phyloP scores from a whole-genome alignment of 37 sponge, comb jelly and placozoan species.

The Cliona cf. orientalis region DNA sequence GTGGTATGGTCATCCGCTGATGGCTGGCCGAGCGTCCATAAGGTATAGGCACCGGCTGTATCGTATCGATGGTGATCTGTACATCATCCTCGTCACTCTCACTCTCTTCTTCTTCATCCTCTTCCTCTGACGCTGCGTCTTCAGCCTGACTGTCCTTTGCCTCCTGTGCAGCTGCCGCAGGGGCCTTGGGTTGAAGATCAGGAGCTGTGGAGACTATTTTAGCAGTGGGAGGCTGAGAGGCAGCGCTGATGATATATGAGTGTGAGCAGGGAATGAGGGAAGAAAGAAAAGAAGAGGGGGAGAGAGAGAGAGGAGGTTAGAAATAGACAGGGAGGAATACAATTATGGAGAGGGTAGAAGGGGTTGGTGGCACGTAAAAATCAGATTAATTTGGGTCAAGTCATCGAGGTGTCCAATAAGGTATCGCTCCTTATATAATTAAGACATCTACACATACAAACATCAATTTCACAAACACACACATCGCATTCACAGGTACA shows the following conservation, averaged over 20 bases:
- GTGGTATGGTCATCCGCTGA: neutral
- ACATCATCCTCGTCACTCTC: conserved; percentile 85
- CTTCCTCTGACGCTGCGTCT: conserved; percentile 14
- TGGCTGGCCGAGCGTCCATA: conserved; percentile 21
- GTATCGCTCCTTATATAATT: no score
- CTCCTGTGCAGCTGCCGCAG: neutral
- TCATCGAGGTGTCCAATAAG: neutral
- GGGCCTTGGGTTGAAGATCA: conserved; percentile 37
- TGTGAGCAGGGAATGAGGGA: no score
- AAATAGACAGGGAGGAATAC: no score
- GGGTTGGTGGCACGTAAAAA: no score
- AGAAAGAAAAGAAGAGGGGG: no score
- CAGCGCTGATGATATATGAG: neutral
- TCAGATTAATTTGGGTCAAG: no score
- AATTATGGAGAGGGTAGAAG: no score
- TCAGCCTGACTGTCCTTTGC: conserved; percentile 5
- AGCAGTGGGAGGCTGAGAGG: conserved; percentile 9
- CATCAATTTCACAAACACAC: neutral
- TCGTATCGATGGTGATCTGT: conserved; percentile 88
- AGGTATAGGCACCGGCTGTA: conserved; percentile 24
- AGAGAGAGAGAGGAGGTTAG: no score
- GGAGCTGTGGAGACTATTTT: conserved; percentile 38
- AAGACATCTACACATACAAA: no score
- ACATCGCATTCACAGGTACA: no score
- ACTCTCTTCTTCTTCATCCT: conserved; percentile 10